Evolutionary conservation across 2,113 vertebrate genomes (phyloP).

Genomic region (Mesitornis unicolor): DNA sequence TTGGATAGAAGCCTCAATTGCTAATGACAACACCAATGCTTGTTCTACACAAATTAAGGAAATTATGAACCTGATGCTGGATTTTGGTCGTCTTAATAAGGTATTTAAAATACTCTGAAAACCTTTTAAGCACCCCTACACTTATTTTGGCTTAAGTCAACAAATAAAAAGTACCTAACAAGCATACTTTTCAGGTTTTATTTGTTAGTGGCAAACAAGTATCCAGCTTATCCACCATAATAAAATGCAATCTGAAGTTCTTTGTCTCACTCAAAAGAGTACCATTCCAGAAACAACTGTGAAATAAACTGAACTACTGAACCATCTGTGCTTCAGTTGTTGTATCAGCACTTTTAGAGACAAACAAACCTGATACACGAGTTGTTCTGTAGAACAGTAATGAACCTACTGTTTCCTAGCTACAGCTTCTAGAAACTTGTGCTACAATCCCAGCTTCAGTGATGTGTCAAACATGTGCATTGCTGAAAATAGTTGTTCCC

Average conservation of each 20-base stretch:
- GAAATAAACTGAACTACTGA: conserved; percentile 13
- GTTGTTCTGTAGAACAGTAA: not conserved
- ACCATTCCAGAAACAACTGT: conserved; percentile 21
- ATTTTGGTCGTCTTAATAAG: not conserved
- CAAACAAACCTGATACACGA: not conserved
- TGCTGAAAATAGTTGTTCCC: not conserved
- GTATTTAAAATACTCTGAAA: not conserved
- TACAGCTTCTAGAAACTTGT: conserved; percentile 3
- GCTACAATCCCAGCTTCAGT: not conserved
- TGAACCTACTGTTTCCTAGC: not conserved
- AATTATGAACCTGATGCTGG: not conserved
- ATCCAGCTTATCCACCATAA: not conserved
- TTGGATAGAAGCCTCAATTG: not conserved
- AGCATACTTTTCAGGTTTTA: not conserved
- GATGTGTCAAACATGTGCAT: not conserved
- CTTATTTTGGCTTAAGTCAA: not conserved
- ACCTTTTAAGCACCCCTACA: not conserved
- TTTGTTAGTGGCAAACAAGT: not conserved
- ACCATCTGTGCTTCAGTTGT: conserved; percentile 13
- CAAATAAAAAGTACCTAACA: not conserved
- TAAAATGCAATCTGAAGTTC: not conserved
- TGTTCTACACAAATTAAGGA: not conserved
- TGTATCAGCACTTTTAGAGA: conserved; percentile 38
- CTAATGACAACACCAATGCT: not conserved
- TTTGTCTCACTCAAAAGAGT: not conserved